Evolutionary conservation across 92 coral and sea anemone genomes (phyloP).

Genomic region (Porites divaricata): DNA sequence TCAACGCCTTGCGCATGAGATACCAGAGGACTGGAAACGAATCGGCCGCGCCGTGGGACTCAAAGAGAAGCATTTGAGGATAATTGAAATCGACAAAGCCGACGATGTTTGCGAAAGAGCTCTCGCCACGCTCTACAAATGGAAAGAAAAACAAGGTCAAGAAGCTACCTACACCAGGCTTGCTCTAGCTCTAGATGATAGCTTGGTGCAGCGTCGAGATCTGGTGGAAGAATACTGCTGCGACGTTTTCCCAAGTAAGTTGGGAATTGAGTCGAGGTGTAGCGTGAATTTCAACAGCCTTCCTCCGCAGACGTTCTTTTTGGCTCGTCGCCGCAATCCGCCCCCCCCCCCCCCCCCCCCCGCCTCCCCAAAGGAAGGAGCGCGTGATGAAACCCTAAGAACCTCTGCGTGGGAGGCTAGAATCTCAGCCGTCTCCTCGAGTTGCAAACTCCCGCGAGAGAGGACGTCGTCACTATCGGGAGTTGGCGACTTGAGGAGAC

Average conservation of each 20-base stretch:
- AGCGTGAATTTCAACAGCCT: neutral
- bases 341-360: too few species aligned
- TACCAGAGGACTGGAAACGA: conserved; percentile 31
- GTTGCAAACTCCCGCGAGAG: neutral
- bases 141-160: conserved; percentile 23
- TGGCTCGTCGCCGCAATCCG: too few species aligned
- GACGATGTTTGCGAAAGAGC: conserved; percentile 22
- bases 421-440: neutral
- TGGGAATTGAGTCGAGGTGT: neutral
- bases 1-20: conserved; percentile 17
- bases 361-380: neutral
- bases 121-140: conserved; percentile 9
- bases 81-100: conserved; percentile 13
- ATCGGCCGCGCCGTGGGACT: conserved; percentile 24
- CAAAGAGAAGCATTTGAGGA: conserved; percentile 27
- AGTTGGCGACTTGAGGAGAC: too few species aligned
- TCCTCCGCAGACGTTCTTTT: neutral
- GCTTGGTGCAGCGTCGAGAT: conserved; percentile 22
- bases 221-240: conserved; percentile 15
- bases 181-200: conserved; percentile 17
- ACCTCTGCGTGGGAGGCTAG: neutral
- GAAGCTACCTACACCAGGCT: conserved; percentile 10
- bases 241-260: conserved; percentile 15
- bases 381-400: neutral
- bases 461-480: too few species aligned